Base-by-base conservation (phyloP, 1,140 invertebrate genomes). In the Papilio aristodemus region DNA sequence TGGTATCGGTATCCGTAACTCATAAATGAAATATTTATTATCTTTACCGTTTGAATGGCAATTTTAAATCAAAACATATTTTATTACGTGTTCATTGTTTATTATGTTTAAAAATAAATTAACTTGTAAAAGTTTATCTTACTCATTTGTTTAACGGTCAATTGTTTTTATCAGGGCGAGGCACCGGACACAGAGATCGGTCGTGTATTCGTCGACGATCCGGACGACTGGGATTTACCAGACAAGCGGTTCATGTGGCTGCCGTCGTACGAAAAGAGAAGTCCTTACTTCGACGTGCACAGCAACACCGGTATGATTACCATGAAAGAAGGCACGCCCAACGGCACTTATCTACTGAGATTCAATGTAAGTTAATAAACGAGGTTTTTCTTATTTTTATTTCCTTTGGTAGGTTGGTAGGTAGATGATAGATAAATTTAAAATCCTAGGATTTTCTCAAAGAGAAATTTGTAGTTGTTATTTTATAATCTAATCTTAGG, bases 171-270 rank as follows among this genome's bases (percentile, higher is more conserved):
- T 64, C 71, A 94, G 92, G 95, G 95, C 11, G 93, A 95, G 71
- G 92, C 94, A 0, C 95, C 94, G 0, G 94, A 95, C 66, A 96
- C 95, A 0, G 93, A 95, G 72, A 97, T 99, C 54, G 98, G 98
- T 0, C 92, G 96, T 22, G 97, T 98, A 0, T 98, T 96, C 86
- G 97, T 98, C 0, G 93, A 96, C 32, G 98, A 99, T 91, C 92
- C 94, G 0, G 98, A 99, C 83, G 98, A 99, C 84, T 98, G 97
- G 97, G 98, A 99, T 90, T 88, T 98, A 46, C 94, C 94, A 0
- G 97, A 99, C 82, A 99, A 99, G 90, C 83, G 92, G 1, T 99
- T 98, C 75, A 86, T 89, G 10, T 97, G 95, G 95, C 76, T 87
- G 14, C 77, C 89, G 0, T 91, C 87, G 0, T 91, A 86, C 39